Conservation (phyloP, 2,113 vertebrate species). For the Empidonax traillii region DNA sequence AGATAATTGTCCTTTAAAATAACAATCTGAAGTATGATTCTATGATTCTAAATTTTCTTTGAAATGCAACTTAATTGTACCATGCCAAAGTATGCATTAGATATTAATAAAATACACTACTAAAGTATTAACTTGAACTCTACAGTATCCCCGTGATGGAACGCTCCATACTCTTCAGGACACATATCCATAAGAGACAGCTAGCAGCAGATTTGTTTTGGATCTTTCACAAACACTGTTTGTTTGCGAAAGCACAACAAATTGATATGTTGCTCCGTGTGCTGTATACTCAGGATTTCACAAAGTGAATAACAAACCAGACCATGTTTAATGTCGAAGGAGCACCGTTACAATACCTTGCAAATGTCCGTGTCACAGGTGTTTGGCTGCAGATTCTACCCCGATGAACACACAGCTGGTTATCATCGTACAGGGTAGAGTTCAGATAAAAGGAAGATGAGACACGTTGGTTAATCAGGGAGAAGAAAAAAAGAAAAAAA, state of each 20-base stretch:
- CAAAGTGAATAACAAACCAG: background rate
- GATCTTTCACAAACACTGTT: background rate
- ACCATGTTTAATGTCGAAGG: background rate
- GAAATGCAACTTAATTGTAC: background rate
- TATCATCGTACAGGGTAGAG: background rate
- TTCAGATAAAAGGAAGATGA: background rate
- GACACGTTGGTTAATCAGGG: conserved; percentile 34
- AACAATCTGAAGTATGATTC: background rate
- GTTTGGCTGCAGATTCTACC: background rate
- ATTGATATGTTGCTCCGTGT: background rate
- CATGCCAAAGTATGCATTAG: background rate
- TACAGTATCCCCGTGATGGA: background rate
- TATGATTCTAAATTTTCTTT: background rate
- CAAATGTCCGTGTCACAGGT: conserved; percentile 15
- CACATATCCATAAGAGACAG: background rate
- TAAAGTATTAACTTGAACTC: background rate
- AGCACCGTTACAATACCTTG: background rate
- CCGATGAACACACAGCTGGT: background rate
- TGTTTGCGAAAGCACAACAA: conserved; percentile 31
- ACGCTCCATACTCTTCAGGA: background rate
- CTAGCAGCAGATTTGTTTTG: conserved; percentile 4
- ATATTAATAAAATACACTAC: background rate
- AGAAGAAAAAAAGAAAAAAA: background rate
- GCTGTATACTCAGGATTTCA: background rate
- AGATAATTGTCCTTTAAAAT: background rate